These are phyloP conservation scores for Colinus virginianus DNA, from an alignment of 2,113 vertebrate genomes.

Conservation along the genomic window DNA sequence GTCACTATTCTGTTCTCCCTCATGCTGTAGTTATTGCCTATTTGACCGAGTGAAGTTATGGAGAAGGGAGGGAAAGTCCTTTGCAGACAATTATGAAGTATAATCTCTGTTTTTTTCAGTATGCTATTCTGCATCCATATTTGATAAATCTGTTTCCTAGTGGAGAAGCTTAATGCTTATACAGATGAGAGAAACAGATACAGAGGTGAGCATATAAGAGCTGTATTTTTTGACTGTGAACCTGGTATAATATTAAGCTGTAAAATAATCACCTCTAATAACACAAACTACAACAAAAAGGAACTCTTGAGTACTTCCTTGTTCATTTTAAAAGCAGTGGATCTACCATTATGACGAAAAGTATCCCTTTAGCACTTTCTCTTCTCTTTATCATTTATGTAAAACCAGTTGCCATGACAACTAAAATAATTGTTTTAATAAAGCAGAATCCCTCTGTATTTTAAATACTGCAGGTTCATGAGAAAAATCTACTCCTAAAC, in stretches of 20 bases:
- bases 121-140: not conserved
- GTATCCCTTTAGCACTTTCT: not conserved
- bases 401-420: conserved; percentile 22
- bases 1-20: not conserved
- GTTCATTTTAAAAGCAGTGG: not conserved
- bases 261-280: not conserved
- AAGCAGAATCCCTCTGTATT: not conserved
- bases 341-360: not conserved
- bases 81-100: not conserved
- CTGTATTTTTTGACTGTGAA: not conserved
- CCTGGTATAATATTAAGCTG: not conserved
- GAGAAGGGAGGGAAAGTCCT: not conserved
- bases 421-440: conserved; percentile 45
- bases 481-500: not conserved
- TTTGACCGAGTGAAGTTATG: not conserved
- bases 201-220: not conserved
- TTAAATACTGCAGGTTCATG: not conserved
- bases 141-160: not conserved
- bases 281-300: not conserved
- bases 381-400: conserved; percentile 36
- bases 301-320: not conserved
- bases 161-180: not conserved
- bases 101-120: not conserved
- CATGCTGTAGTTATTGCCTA: not conserved
- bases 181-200: not conserved